Percentiles rank a stretch among this genome's conserved stretches.
These are phyloP conservation scores for Drosophila neocordata DNA, from an alignment of 1,140 invertebrate genomes.

Conservation along the genomic window DNA sequence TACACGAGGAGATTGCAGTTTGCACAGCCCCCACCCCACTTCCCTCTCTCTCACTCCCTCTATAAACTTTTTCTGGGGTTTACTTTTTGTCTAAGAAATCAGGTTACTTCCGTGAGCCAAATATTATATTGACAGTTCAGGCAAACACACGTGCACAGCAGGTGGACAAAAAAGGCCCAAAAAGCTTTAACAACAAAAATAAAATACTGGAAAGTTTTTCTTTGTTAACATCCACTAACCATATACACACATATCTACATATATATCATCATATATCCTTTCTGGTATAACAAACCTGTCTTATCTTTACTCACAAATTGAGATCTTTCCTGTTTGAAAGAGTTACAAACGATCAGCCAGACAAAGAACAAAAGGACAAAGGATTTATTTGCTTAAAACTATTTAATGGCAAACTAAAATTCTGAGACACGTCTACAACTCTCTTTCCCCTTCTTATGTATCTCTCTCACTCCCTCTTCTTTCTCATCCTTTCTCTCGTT, in stretches of 20 bases:
- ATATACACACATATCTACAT: no score
- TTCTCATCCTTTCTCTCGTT: not conserved
- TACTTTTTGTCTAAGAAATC: conserved; percentile 67
- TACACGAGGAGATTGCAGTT: conserved; percentile 54
- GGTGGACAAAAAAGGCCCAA: conserved; percentile 49
- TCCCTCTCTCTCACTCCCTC: conserved; percentile 3
- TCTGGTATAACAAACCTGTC: not conserved
- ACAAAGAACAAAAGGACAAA: conserved; percentile 43
- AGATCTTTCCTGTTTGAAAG: not conserved
- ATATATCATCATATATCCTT: no score
- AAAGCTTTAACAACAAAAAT: conserved; percentile 7
- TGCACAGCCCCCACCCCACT: conserved; percentile 37
- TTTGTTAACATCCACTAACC: not conserved
- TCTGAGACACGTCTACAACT: conserved; percentile 46
- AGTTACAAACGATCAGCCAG: not conserved
- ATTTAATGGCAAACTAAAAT: conserved; percentile 29
- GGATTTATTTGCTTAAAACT: conserved; percentile 19
- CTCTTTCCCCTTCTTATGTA: not conserved
- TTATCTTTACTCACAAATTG: conserved; percentile 1
- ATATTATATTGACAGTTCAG: conserved; percentile 66
- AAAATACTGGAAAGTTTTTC: conserved; percentile 8
- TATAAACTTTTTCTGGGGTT: conserved; percentile 12
- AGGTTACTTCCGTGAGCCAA: conserved; percentile 72
- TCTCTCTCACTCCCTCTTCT: not conserved
- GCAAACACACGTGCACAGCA: conserved; percentile 74